Evolutionary conservation across 2,113 vertebrate species (phyloP).

Genomic region (Hystrix brachyura): DNA sequence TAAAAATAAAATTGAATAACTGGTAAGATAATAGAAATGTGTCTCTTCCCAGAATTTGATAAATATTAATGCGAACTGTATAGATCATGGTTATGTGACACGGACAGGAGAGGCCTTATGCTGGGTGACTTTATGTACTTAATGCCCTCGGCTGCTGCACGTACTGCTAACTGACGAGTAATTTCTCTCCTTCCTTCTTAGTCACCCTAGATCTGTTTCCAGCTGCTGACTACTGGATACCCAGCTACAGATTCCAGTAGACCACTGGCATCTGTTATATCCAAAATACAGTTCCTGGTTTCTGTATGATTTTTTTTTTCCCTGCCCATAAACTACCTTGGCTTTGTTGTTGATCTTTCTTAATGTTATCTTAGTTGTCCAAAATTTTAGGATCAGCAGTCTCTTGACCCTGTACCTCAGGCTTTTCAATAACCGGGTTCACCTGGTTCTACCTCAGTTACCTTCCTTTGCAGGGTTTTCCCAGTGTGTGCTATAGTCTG

Average conservation of each 20-base stretch:
- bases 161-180: not conserved
- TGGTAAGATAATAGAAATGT: not conserved
- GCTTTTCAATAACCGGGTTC: not conserved
- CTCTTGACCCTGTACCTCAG: not conserved
- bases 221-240: not conserved
- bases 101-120: not conserved
- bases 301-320: not conserved
- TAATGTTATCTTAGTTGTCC: not conserved
- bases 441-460: not conserved
- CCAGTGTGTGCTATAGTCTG: not conserved
- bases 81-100: not conserved
- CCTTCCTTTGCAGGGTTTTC: not conserved
- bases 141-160: not conserved
- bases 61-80: slow-evolving; percentile 40
- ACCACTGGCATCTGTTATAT: not conserved
- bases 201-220: not conserved
- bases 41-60: slow-evolving; percentile 27
- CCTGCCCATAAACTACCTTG: not conserved
- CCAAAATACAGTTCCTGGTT: not conserved
- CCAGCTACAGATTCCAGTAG: not conserved
- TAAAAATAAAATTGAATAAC: slow-evolving; percentile 65
- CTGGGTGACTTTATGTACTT: not conserved
- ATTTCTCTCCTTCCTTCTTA: not conserved
- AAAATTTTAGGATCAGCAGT: not conserved
- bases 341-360: not conserved